Base-by-base conservation (phyloP, 2,888 invertebrate species). In the Zaprionus lineosus region DNA sequence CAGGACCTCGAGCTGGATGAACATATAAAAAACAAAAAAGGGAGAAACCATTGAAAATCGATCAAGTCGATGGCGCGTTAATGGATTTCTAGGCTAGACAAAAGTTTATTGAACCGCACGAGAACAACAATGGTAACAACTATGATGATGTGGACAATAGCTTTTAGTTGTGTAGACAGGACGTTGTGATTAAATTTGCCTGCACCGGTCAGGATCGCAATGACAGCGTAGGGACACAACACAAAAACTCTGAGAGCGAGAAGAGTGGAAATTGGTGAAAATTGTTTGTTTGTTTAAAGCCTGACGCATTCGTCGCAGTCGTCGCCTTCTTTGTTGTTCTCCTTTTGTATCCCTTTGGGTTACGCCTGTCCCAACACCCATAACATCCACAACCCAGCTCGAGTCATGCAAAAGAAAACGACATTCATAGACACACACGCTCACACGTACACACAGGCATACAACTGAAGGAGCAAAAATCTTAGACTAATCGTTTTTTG, bases 401-500 rank as follows among this genome's bases (percentile, higher is more conserved):
- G n/a, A n/a, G n/a, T n/a, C n/a, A n/a, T n/a, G n/a, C n/a, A n/a
- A n/a, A n/a, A n/a, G n/a, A n/a, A n/a, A n/a, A n/a, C n/a, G n/a
- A n/a, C n/a, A n/a, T n/a, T n/a, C n/a, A n/a, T n/a, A n/a, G n/a
- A n/a, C n/a, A n/a, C n/a, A n/a, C n/a, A n/a, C n/a, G 24, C 8
- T 24, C 6, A 24, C 24, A n/a, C 24, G 8, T 24, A 24, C 24
- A 8, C 24, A 8, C 24, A 19, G 3, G 11, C 14, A 31, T 31
- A 16, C 34, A 34, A 34, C 14, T 16, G 12, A 11, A 31, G 1
- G 24, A 50, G 18, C 39, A n/a, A 46, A 76, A 69, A 69, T 83
- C 76, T 79, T 76, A 43, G 77, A 64, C 82, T 81, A 84, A 79
- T 79, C 78, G 84, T 60, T 79, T 77, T 84, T 81, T 84, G 82